A percentile compares a stretch with the other conserved stretches of the same genome.
phyloP scores from a whole-genome alignment of 2,113 vertebrate genomes.

The Coptodon bakossiorum region DNA sequence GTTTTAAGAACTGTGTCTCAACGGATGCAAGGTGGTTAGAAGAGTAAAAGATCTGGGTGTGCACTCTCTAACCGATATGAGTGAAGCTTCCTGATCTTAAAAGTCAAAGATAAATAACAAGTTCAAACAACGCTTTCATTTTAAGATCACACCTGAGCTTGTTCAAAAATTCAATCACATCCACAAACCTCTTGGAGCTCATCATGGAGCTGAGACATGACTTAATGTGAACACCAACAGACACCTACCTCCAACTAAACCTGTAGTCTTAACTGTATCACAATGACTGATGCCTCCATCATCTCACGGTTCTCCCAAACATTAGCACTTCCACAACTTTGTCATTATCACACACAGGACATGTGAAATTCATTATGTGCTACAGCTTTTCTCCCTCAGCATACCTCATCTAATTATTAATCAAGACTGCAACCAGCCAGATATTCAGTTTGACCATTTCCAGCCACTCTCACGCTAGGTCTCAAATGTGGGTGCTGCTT shows the following conservation, averaged over 20 bases:
- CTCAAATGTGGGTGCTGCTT: background rate
- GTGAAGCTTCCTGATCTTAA: background rate
- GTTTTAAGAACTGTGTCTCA: background rate
- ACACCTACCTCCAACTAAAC: background rate
- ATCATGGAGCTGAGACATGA: background rate
- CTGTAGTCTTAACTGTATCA: background rate
- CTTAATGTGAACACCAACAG: background rate
- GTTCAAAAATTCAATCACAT: background rate
- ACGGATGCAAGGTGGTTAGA: background rate
- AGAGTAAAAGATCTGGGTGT: background rate
- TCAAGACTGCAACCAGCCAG: constrained; percentile 3
- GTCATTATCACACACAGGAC: constrained; percentile 1
- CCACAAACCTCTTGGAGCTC: background rate
- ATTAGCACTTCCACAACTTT: constrained; percentile 7
- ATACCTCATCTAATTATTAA: constrained; percentile 38
- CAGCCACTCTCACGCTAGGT: background rate
- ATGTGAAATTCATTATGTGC: constrained; percentile 23
- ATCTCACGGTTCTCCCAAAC: background rate
- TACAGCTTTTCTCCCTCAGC: constrained; percentile 1
- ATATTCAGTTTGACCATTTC: constrained; percentile 14
- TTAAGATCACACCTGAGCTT: background rate
- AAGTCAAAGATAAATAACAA: background rate
- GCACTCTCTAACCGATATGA: background rate
- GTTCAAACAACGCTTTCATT: background rate
- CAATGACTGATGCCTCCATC: background rate